phyloP scores from a whole-genome alignment of 2,888 invertebrate species.

The Tachina fera region DNA sequence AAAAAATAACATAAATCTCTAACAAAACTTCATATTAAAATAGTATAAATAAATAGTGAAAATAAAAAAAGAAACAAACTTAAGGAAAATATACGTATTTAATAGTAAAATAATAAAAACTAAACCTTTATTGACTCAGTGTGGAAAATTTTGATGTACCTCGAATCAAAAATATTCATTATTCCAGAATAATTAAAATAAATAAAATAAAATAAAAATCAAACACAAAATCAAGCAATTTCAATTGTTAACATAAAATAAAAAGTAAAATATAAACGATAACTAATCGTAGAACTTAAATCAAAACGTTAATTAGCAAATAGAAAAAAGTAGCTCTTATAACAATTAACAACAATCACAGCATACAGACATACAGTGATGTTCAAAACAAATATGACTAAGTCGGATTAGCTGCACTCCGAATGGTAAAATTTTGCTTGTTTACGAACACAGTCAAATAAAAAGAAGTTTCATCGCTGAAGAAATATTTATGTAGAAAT shows the following conservation, averaged over 20 bases:
- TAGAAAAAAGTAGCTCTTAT: constrained; percentile 1
- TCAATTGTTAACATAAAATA: constrained; percentile 30
- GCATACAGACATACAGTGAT: constrained; percentile 6
- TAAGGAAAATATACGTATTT: constrained; percentile 37
- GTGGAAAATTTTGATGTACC: constrained; percentile 77
- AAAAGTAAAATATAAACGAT: constrained; percentile 19
- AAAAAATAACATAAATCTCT: constrained; percentile 38
- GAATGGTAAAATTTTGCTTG: no score
- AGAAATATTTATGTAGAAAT: no score
- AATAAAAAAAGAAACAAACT: constrained; percentile 57
- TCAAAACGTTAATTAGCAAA: constrained; percentile 11
- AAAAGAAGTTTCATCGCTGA: no score
- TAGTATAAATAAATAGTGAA: constrained; percentile 64
- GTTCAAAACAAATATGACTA: constrained; percentile 2
- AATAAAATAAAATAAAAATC: constrained; percentile 38
- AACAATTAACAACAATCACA: neutral
- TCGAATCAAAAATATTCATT: constrained; percentile 70
- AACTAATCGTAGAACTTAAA: constrained; percentile 37
- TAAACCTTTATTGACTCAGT: constrained; percentile 72
- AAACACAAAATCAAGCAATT: constrained; percentile 50
- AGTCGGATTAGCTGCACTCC: no score
- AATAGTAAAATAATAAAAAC: constrained; percentile 40
- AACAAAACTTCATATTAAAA: constrained; percentile 51
- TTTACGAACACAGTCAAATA: no score
- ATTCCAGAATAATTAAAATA: constrained; percentile 24